Evolutionary conservation across 2,113 vertebrate species (phyloP).

Genomic region (Eublepharis macularius): DNA sequence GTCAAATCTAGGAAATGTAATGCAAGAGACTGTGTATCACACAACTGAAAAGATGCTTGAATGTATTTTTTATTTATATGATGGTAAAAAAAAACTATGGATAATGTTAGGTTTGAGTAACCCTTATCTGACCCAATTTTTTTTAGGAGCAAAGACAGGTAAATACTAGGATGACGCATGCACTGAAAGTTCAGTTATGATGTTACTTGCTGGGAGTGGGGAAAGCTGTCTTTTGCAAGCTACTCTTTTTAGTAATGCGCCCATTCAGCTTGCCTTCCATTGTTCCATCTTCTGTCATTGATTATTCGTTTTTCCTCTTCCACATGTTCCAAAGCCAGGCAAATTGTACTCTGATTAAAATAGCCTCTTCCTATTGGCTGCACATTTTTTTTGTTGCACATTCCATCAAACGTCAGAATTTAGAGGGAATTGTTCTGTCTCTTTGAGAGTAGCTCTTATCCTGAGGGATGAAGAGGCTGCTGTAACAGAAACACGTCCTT

Average conservation of each 20-base stretch:
- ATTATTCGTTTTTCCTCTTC: neutral
- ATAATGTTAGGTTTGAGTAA: neutral
- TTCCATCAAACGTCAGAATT: neutral
- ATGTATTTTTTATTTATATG: neutral
- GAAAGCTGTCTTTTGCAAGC: neutral
- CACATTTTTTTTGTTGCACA: neutral
- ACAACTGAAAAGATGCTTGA: neutral
- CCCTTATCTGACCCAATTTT: neutral
- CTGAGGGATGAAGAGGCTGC: neutral
- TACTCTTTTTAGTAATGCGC: neutral
- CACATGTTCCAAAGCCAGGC: neutral
- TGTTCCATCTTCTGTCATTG: constrained; percentile 10
- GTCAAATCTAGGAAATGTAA: neutral
- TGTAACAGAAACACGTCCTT: fast-evolving
- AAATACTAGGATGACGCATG: neutral
- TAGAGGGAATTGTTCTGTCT: constrained; percentile 11
- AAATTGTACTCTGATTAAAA: constrained; percentile 1
- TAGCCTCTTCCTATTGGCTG: neutral
- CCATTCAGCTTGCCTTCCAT: neutral
- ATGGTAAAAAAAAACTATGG: neutral
- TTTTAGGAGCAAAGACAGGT: neutral
- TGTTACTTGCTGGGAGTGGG: neutral
- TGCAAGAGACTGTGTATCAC: neutral
- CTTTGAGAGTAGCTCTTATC: neutral
- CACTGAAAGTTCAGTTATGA: neutral